A percentile compares a stretch with the other conserved stretches of the same genome.
Conservation (phyloP, 2,888 invertebrate species). For the Orchestes rusci region DNA sequence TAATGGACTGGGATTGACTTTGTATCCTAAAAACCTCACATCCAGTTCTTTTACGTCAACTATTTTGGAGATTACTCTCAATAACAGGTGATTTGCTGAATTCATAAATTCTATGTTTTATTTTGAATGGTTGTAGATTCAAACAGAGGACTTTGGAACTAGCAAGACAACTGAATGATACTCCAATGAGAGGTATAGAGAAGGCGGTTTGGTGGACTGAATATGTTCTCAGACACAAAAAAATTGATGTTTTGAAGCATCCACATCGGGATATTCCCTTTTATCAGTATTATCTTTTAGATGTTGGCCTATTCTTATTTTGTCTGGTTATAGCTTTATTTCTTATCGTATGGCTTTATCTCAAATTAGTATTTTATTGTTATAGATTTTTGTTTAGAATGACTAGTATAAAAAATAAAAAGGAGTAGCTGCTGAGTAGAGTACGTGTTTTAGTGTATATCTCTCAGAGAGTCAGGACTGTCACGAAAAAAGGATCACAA, state of each 20-base stretch:
- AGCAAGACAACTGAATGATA: constrained; percentile 19
- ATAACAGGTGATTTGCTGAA: background rate
- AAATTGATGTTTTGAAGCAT: constrained; percentile 28
- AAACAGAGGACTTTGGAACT: background rate
- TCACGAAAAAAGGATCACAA: no score
- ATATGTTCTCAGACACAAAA: constrained; percentile 33
- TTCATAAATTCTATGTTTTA: background rate
- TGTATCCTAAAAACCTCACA: background rate
- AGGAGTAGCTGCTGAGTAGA: no score
- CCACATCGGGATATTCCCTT: constrained; percentile 26
- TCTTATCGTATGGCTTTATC: no score
- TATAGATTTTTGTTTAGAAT: no score
- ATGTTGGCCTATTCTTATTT: no score
- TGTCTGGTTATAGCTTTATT: no score
- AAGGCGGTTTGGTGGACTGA: constrained; percentile 36
- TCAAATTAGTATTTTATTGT: no score
- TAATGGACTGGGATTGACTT: background rate
- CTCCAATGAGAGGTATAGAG: constrained; percentile 32
- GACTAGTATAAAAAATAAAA: no score
- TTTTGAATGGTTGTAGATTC: background rate
- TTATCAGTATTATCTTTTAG: constrained; percentile 31
- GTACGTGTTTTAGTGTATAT: no score
- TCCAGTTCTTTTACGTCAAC: background rate
- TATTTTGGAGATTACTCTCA: background rate
- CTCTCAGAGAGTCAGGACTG: no score